phyloP scores from a whole-genome alignment of 2,888 invertebrate genomes.

The Mesoligia furuncula region DNA sequence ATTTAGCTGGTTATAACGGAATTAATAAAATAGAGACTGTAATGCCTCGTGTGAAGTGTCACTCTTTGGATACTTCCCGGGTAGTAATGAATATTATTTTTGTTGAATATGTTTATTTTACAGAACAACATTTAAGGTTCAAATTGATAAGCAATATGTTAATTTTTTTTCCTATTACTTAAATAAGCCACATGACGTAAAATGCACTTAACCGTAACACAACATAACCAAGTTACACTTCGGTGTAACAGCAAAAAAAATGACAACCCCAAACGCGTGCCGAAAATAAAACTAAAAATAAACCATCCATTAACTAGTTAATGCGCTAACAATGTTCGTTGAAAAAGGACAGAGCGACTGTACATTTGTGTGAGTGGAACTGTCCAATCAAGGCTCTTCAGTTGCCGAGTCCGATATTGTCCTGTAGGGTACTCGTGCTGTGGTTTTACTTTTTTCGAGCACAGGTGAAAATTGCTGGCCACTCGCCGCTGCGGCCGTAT shows the following conservation, averaged over 20 bases:
- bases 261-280: slow-evolving; percentile 72
- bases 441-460: slow-evolving; percentile 65
- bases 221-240: slow-evolving; percentile 39
- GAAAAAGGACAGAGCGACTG: slow-evolving; percentile 66
- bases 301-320: slow-evolving; percentile 85
- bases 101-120: background rate
- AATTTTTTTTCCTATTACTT: fast-evolving
- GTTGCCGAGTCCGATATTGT: slow-evolving; percentile 71
- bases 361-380: slow-evolving; percentile 68
- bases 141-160: background rate
- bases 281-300: slow-evolving; percentile 88
- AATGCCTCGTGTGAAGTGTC: background rate
- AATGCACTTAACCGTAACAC: slow-evolving; percentile 4
- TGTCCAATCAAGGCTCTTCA: slow-evolving; percentile 71
- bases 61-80: background rate
- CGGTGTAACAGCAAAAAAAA: slow-evolving; percentile 68
- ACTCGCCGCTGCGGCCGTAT: slow-evolving; percentile 64
- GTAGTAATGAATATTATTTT: background rate
- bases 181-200: background rate
- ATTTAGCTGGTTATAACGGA: slow-evolving; percentile 32
- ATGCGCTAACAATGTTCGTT: slow-evolving; percentile 86
- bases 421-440: slow-evolving; percentile 65
- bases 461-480: slow-evolving; percentile 72
- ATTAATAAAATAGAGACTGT: background rate
- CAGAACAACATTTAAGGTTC: background rate